Evolutionary conservation across 1,140 invertebrate genomes (phyloP).

Genomic region (Nilaparvata lugens): DNA sequence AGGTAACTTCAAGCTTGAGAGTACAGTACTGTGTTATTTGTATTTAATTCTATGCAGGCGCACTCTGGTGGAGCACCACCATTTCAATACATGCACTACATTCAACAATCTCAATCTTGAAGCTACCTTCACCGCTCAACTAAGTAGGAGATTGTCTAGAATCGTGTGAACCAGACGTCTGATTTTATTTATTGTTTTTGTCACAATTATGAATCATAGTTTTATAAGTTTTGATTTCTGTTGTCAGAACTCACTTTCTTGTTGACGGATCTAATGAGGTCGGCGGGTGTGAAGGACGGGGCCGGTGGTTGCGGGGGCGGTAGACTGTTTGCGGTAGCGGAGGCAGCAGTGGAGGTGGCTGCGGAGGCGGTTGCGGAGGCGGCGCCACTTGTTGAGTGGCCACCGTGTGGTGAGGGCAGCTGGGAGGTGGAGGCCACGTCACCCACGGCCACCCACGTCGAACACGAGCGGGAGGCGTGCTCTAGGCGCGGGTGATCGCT

Average conservation of each 20-base stretch:
- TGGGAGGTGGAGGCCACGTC: conserved; percentile 60
- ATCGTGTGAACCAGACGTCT: too few relatives aligned
- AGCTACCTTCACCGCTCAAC: too few relatives aligned
- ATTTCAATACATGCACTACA: too few relatives aligned
- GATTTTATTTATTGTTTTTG: too few relatives aligned
- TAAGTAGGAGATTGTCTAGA: too few relatives aligned
- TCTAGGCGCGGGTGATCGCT: conserved; percentile 36
- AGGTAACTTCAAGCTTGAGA: too few relatives aligned
- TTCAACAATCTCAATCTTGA: too few relatives aligned
- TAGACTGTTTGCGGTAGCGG: conserved; percentile 54
- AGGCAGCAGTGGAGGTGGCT: conserved; percentile 50
- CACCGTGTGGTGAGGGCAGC: conserved; percentile 59
- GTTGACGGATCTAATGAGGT: conserved; percentile 68
- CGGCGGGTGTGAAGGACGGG: conserved; percentile 55
- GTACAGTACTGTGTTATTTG: too few relatives aligned
- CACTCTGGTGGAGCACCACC: too few relatives aligned
- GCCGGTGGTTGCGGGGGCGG: conserved; percentile 35
- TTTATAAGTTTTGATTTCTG: too few relatives aligned
- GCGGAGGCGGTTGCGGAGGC: conserved; percentile 49
- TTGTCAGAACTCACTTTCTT: conserved; percentile 65
- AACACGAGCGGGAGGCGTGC: conserved; percentile 68
- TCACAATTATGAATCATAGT: too few relatives aligned
- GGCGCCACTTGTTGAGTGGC: conserved; percentile 38
- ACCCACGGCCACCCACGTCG: conserved; percentile 76
- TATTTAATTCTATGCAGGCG: too few relatives aligned